Percentiles rank a stretch among this genome's conserved stretches.
phyloP scores from a whole-genome alignment of 2,797 vertebrate genomes.

The Ciconia nigra region DNA sequence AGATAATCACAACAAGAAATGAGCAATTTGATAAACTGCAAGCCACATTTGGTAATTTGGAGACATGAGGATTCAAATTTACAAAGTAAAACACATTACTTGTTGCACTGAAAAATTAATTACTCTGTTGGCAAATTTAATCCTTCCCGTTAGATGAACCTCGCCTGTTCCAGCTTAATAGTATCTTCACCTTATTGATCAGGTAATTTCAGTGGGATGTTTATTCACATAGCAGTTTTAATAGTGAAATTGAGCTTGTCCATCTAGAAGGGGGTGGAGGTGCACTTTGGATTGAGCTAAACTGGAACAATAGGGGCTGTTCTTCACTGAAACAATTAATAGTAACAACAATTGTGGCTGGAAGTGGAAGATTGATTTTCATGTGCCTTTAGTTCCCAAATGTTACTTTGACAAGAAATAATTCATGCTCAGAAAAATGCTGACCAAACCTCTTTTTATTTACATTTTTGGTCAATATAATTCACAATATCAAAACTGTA shows the following conservation, averaged over 20 bases:
- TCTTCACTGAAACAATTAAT: neutral
- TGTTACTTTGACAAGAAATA: neutral
- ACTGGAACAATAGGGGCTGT: neutral
- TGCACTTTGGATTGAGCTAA: neutral
- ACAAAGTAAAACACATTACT: neutral
- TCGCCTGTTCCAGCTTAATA: neutral
- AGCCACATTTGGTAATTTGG: neutral
- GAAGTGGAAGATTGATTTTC: neutral
- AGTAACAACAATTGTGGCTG: neutral
- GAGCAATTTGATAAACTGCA: neutral
- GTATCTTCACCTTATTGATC: neutral
- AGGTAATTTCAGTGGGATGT: neutral
- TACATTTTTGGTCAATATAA: neutral
- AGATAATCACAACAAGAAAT: neutral
- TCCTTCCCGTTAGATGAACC: neutral
- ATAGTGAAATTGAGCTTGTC: neutral
- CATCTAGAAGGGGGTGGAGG: fast-evolving
- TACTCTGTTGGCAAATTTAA: neutral
- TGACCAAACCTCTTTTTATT: neutral
- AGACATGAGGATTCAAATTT: neutral
- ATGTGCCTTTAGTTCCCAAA: neutral
- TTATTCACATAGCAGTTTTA: neutral
- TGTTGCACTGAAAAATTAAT: neutral
- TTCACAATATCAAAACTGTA: neutral
- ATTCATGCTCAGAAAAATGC: neutral